Evolutionary conservation across 2,797 vertebrate species (phyloP), one percentile per base, ranked within the genome.

Genomic region (Cuniculus paca): DNA sequence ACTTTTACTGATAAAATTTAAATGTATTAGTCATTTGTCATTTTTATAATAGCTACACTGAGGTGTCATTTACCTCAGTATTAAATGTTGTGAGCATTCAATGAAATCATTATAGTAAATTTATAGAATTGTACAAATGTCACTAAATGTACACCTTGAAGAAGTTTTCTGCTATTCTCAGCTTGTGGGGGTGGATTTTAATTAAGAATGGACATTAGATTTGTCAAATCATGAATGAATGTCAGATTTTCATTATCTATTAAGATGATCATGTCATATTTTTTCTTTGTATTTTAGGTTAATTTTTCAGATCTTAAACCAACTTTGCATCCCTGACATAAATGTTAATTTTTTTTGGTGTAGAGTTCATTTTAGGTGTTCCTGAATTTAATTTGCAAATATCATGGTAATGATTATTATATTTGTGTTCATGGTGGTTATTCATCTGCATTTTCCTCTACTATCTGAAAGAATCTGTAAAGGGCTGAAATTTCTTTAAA

Each of bases 321-420:
- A 84, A 20, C 63, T 92, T 94, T 80, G 50, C 42, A 63, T 60
- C 95, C 81, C 26, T 85, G 60, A n/a, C 24, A 24, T 90, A 81
- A 63, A 82, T 72, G 28, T 8, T 63, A 50, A 39, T 77, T 84
- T 94, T 17, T 81, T n/a, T 77, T 50, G 28, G 24, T 26, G 4
- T 13, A 22, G n/a, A 58, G 24, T 50, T 92, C 45, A 94, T 90
- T 91, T 87, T 75, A 75, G 52, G 87, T 34, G 48, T 58, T 36
- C 2, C 36, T 90, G 45, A 31, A 82, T 79, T 89, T 81, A 88
- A 52, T 77, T 88, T n/a, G 52, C 45, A 83, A 77, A 90, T 79
- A 50, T 60, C 42, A 54, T 34, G 65, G n/a, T 58, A 39, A 45
- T 83, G 45, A 91, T n/a, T 50, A 39, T 50, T 80, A 5, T 74